A percentile compares a stretch with the other conserved stretches of the same genome.
Conservation (phyloP, 2,888 invertebrate species). For the Anodontia alba region DNA sequence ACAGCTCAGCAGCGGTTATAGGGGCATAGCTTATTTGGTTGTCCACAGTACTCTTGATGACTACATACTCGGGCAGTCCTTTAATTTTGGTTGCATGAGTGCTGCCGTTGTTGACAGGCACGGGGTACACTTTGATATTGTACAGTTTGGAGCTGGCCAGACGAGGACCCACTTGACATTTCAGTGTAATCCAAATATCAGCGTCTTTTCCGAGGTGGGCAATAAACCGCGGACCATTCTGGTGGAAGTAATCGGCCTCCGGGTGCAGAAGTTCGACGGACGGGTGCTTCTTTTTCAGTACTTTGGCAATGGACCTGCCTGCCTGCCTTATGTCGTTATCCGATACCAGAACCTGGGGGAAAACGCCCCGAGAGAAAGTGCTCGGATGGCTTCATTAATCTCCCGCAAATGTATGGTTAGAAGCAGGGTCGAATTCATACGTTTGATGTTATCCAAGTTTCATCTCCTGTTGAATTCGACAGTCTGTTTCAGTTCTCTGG, state of each 20-base stretch:
- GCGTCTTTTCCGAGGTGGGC: neutral
- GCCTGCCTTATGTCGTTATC: neutral
- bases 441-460: no score
- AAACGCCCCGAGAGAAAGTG: neutral
- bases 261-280: neutral
- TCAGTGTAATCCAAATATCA: neutral
- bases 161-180: neutral
- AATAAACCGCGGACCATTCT: no score
- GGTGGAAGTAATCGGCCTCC: no score
- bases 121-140: neutral
- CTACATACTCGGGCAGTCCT: neutral
- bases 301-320: neutral
- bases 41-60: neutral
- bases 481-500: no score
- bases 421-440: no score
- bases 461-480: no score
- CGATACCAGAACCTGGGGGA: neutral
- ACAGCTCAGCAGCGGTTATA: neutral
- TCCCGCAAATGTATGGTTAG: no score
- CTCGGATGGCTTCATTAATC: no score
- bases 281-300: no score
- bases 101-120: no score
- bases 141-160: neutral
- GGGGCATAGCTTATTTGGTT: neutral
- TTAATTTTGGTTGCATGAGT: neutral